Evolutionary conservation across 2,797 vertebrate species (phyloP), one percentile per base, ranked within the genome.

Genomic region (Arnoldichthys spilopterus): DNA sequence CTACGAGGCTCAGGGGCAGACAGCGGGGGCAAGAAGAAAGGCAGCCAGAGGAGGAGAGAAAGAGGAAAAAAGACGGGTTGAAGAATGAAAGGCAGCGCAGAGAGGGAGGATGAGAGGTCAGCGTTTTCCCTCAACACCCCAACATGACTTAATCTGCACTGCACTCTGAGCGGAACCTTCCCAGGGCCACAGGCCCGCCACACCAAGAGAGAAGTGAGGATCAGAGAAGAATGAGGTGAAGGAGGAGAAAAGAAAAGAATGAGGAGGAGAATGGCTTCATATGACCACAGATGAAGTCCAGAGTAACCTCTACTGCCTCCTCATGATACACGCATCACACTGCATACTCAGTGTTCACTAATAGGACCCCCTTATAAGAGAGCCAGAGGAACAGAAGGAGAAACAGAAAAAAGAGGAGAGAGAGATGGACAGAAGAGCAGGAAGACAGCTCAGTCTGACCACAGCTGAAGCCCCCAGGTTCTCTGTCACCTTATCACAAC

Each of bases 101-200:
- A 94, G 94, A 95, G 95, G 96, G 95, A 94, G 93, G 95, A 95
- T 95, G 94, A 96, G 95, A 97, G 97, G 96, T 98, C 97, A 96
- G 94, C 88, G 90, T 98, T 99, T 99, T 98, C 97, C 97, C 96
- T 97, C 94, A 97, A 96, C 96, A 96, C 94, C 92, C 92, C 91
- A 95, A 94, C 95, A 96, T 96, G 95, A 97, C 96, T 97, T 97
- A 95, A 96, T 96, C 94, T 92, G 34, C 92, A 94, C 95, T 96
- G 94, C 88, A 90, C 93, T 96, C 94, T 92, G 86, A 93, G 90
- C 90, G 88, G 95, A 96, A 96, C 94, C 95, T 95, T 97, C 96
- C 94, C 95, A 96, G 96, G 95, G 95, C 95, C 92, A 82, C n/a
- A 49, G 69, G 53, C 24, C 28, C 11, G 22, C 72, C 45, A 63